phyloP scores from a whole-genome alignment of 2,888 invertebrate genomes.

The Tipula confusa region DNA sequence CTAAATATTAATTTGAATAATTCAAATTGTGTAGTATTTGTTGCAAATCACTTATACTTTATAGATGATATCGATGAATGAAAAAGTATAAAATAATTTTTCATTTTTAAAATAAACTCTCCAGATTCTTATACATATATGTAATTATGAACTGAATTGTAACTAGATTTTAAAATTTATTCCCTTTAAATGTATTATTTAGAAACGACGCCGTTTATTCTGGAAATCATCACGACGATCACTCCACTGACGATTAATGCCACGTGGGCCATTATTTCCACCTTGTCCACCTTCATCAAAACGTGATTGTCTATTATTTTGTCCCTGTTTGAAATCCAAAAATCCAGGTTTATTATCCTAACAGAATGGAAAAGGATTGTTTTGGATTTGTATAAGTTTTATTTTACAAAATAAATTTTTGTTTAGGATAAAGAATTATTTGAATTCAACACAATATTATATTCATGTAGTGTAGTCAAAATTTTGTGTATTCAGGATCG shows the following conservation, averaged over 20 bases:
- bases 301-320: slow-evolving; percentile 42
- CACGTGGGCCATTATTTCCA: slow-evolving; percentile 38
- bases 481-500: not conserved
- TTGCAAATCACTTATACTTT: slow-evolving; percentile 21
- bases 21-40: not conserved
- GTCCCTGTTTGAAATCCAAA: slow-evolving; percentile 38
- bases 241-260: slow-evolving; percentile 35
- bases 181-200: slow-evolving; percentile 37
- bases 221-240: slow-evolving; percentile 40
- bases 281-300: slow-evolving; percentile 40
- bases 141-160: not conserved
- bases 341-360: slow-evolving; percentile 43
- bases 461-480: not conserved
- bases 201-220: slow-evolving; percentile 48
- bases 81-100: not conserved
- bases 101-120: not conserved
- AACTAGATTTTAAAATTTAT: not conserved
- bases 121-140: not conserved
- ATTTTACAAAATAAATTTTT: slow-evolving; percentile 20
- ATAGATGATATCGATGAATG: not conserved
- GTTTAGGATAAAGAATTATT: not conserved
- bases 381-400: not conserved
- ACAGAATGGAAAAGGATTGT: slow-evolving; percentile 26
- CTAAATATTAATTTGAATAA: not conserved
- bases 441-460: not conserved